Percentiles rank a stretch among this genome's conserved stretches.
Conservation (phyloP, 2,113 vertebrate genomes). For the Thermophis baileyi region DNA sequence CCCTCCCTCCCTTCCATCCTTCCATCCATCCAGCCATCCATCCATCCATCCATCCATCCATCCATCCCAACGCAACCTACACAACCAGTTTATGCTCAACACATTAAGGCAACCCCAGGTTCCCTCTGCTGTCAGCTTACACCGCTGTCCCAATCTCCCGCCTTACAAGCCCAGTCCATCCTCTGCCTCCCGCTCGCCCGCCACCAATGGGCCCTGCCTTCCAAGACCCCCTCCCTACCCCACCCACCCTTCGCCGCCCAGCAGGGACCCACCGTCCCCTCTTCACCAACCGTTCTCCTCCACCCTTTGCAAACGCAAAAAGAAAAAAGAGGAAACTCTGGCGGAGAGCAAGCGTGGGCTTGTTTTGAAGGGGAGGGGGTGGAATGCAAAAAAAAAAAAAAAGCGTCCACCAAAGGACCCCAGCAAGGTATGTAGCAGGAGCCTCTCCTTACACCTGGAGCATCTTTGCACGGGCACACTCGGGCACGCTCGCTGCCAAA, state of each 20-base stretch:
- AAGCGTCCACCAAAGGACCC: background rate
- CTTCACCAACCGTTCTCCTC: background rate
- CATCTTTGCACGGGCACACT: conserved; percentile 16
- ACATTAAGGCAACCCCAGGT: background rate
- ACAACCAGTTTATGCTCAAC: rapidly evolving
- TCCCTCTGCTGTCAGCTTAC: background rate
- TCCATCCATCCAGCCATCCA: no score
- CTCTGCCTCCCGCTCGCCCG: rapidly evolving
- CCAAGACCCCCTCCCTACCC: background rate
- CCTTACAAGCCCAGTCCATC: no score
- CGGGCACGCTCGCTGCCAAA: background rate
- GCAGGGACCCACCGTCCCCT: no score
- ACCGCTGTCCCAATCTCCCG: background rate
- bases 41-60: no score
- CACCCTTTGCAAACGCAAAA: background rate
- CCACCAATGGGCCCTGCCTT: background rate
- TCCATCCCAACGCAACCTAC: background rate
- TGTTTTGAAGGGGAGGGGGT: background rate
- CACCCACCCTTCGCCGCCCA: background rate
- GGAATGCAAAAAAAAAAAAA: background rate
- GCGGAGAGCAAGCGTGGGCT: background rate
- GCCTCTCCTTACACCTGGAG: conserved; percentile 65
- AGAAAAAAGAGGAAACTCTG: background rate
- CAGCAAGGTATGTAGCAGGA: background rate
- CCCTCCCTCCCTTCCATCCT: no score